phyloP scores from a whole-genome alignment of 1,140 invertebrate genomes.

The Penaeus indicus region DNA sequence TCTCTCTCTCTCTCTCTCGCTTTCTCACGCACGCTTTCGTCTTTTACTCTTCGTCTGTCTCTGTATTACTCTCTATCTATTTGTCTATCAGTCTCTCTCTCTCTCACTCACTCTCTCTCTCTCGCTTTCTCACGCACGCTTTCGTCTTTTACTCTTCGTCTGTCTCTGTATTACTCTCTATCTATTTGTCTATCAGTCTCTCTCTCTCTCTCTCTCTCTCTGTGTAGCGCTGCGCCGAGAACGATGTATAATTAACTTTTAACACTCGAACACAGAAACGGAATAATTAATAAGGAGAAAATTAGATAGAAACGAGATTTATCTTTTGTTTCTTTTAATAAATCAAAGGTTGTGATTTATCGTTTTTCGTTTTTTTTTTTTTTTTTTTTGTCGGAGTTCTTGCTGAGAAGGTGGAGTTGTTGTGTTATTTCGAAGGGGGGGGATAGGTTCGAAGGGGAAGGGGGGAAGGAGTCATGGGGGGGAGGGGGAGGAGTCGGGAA shows the following conservation, averaged over 20 bases:
- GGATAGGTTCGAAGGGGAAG: not conserved
- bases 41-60: no score
- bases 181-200: not conserved
- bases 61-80: not conserved
- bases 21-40: not conserved
- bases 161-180: slow-evolving; percentile 15
- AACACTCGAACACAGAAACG: no score
- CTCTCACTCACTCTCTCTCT: not conserved
- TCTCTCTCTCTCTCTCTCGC: not conserved
- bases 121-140: not conserved
- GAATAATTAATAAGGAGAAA: not conserved
- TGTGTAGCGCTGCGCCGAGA: not conserved
- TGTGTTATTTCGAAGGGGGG: not conserved
- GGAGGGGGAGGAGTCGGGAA: not conserved
- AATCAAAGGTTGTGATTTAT: not conserved
- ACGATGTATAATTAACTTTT: not conserved
- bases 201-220: slow-evolving; percentile 17
- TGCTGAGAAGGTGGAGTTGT: not conserved
- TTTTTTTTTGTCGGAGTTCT: no score
- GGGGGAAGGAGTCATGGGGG: slow-evolving; percentile 1
- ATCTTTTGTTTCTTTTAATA: no score
- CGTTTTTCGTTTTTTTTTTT: no score
- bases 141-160: not conserved
- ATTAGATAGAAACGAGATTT: not conserved
- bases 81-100: not conserved